Evolutionary conservation across 2,113 vertebrate species (phyloP), one percentile per base, ranked within the genome.

Genomic region (Coracopsis vasa): DNA sequence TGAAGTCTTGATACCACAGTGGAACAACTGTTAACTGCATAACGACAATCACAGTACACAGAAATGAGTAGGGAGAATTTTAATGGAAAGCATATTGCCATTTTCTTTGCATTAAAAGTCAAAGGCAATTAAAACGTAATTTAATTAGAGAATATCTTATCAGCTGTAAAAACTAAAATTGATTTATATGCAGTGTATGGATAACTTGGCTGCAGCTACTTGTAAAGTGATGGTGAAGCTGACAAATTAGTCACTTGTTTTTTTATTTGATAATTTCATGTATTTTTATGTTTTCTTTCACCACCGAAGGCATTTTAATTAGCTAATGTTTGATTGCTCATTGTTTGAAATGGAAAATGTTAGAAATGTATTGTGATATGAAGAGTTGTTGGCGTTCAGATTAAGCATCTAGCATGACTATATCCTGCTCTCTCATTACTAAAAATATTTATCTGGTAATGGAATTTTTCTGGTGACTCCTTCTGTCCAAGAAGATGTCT

Each of bases 61-160:
- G 66, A 94, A 86, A 87, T n/a, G 20, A 80, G 88, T 11, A 67
- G 61, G 41, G 86, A 91, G 44, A 31, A 33, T 61, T 87, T 81
- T 65, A 80, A 94, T 75, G 73, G 80, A 85, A 94, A 94, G 56
- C 94, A 97, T 95, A 94, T 94, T 97, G 93, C 94, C 91, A 94
- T 92, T 97, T 97, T 69, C 92, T 89, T 95, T 96, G 90, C 92
- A 95, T 94, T 97, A 80, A 10, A 90, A 97, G 91, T 97, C 97
- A 97, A 96, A 97, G 77, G 95, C 97, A 98, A 97, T 97, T 98
- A 97, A 98, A 97, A 94, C 80, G 96, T 97, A 97, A 94, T 97
- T 97, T 97, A 97, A 98, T 98, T 98, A 97, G 85, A 96, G 72
- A 97, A 88, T 93, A 94, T 96, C 96, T 97, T 97, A 97, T 97